Base-by-base conservation (phyloP, 2,797 vertebrate species). In the Falco rusticolus region DNA sequence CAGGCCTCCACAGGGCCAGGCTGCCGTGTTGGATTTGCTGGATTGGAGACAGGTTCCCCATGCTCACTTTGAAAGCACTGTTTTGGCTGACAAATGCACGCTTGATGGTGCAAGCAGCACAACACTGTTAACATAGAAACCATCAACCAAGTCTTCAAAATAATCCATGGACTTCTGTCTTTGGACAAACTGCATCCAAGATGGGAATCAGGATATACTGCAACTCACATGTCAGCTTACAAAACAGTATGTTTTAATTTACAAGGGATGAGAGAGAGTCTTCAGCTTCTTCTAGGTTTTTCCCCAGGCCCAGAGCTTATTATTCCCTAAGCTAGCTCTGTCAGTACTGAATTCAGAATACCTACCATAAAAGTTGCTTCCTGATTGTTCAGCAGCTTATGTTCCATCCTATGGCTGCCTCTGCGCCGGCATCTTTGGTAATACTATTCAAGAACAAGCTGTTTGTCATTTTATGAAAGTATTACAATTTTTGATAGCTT, bases 11-110 rank as follows among this genome's bases (percentile, higher is more conserved):
- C 51, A 28, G 66, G 48, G n/a, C 48, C 15, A 6, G 57, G 53
- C 87, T 95, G 59, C 78, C 37, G 2, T 69, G 78, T 88, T 69
- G 66, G 59, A 33, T 94, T 84, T 89, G 70, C 74, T 84, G 57
- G 48, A 5, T 33, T 0, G 1, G 39, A 57, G 51, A 11, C 12
- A 34, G 16, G 45, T 43, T 92, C 26, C 34, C 29, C 0, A 1
- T 70, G 61, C 74, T 87, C 47, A 15, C 61, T 94, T 84, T 50
- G 88, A 90, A 84, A 87, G 70, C n/a, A 16, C 34, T 48, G 10
- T 76, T 97, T 84, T 1, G 13, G 22, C 66, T 94, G 84, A 71
- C 34, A 92, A 43, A 71, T 81, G 61, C 82, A 48, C 8, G 2
- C 75, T 71, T 81, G 16, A 57, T 57, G 69, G 51, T 90, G 48